These are phyloP conservation scores for Prenolepis imparis DNA, from an alignment of 2,888 invertebrate genomes.

Conservation along the genomic window DNA sequence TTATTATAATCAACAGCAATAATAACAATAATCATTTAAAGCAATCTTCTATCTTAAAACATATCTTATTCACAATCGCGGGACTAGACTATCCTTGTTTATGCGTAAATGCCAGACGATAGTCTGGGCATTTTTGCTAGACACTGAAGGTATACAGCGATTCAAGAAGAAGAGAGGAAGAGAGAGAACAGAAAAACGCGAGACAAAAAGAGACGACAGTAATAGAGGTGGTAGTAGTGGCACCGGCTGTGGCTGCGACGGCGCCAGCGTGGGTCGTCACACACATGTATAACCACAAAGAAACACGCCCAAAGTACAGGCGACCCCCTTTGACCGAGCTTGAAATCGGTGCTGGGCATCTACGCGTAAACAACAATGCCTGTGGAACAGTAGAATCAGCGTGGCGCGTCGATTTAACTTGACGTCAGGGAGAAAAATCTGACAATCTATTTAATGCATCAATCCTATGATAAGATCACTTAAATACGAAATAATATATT, in stretches of 20 bases:
- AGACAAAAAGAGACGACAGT: slow-evolving; percentile 11
- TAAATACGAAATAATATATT: background rate
- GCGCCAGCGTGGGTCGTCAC: slow-evolving; percentile 85
- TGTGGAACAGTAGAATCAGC: slow-evolving; percentile 21
- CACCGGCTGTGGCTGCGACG: slow-evolving; percentile 74
- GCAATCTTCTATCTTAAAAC: background rate
- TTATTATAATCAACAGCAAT: background rate
- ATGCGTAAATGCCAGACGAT: slow-evolving; percentile 5
- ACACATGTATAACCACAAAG: slow-evolving; percentile 1
- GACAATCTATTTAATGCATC: background rate
- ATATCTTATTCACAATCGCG: background rate
- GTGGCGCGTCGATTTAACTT: slow-evolving; percentile 18
- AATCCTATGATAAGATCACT: background rate
- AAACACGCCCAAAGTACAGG: slow-evolving; percentile 69
- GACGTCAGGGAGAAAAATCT: background rate
- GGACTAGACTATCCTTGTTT: background rate
- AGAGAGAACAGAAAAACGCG: slow-evolving; percentile 25
- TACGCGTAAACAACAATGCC: slow-evolving; percentile 49
- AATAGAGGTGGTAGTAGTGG: slow-evolving; percentile 6
- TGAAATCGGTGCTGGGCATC: slow-evolving; percentile 64
- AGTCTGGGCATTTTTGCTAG: slow-evolving; percentile 31
- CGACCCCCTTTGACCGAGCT: slow-evolving; percentile 80
- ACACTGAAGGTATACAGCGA: slow-evolving; percentile 10
- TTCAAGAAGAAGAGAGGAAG: slow-evolving; percentile 59
- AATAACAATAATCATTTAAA: background rate